phyloP scores from a whole-genome alignment of 2,797 vertebrate species.

The Falco naumanni region DNA sequence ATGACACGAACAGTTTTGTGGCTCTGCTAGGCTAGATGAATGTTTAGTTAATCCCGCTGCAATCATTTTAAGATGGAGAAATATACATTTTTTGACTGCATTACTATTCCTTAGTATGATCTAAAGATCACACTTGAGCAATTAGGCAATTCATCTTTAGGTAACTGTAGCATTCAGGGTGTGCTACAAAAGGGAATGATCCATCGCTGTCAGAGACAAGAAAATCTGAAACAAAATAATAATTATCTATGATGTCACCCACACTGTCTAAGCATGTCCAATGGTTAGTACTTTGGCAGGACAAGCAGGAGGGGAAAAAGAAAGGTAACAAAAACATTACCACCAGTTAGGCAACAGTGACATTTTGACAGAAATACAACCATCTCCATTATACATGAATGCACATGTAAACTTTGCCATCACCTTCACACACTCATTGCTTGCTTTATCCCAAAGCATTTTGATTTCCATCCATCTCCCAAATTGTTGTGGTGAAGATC shows the following conservation, averaged over 20 bases:
- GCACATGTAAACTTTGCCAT: background rate
- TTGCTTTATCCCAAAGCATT: background rate
- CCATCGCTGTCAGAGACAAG: background rate
- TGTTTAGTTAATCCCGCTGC: background rate
- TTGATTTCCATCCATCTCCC: background rate
- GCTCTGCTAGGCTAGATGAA: background rate
- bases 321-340: background rate
- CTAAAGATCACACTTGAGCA: background rate
- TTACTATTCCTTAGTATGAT: background rate
- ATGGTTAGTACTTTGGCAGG: background rate
- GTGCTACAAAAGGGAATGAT: background rate
- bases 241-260: background rate
- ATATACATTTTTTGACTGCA: background rate
- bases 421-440: background rate
- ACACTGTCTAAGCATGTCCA: background rate
- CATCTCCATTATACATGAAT: background rate
- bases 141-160: background rate
- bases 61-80: background rate
- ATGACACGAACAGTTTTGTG: background rate
- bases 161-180: background rate
- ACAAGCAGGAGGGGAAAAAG: background rate
- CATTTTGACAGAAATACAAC: background rate
- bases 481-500: background rate
- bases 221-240: background rate
- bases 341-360: background rate